Evolutionary conservation across 2,113 vertebrate species (phyloP), one percentile per base, ranked within the genome.

Genomic region (Nesogale talazaci): DNA sequence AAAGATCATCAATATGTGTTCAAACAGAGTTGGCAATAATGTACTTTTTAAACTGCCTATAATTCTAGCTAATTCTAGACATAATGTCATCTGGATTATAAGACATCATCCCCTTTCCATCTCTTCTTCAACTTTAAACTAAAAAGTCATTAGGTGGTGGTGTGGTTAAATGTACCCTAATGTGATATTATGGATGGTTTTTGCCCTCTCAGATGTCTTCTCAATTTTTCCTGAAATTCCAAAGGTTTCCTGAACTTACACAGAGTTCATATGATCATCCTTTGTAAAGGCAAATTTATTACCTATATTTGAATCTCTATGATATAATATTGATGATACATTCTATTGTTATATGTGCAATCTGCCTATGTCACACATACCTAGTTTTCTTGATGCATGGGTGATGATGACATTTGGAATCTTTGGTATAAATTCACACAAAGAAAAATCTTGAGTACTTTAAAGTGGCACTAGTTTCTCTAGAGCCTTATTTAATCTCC

Each of bases 401-500:
- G 6, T 31, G 27, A 57, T 90, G 75, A 80, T 75, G 78, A 90
- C 29, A 22, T 92, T 93, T 57, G 38, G 38, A 85, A 84, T 82
- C 34, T 90, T 83, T 16, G 75, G 29, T 56, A 63, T 83, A 93
- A 95, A 86, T 86, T 74, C 34, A 56, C 38, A 56, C 5, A 80
- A 79, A 78, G n/a, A 90, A 78, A 94, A 86, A 74, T 67, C 12
- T 70, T 90, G 23, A 95, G 31, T 82, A 2, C 63, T 93, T 86
- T 83, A n/a, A 96, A 89, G 23, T 46, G 46, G 22, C 1, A 34
- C 29, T 90, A 23, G 36, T 89, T 92, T 86, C 87, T 95, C 46
- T 69, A 76, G 34, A 92, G 25, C 9, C 29, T 89, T 93, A 67
- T 77, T 77, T 93, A 92, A 93, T 93, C n/a, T 93, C 82, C 57